phyloP scores from a whole-genome alignment of 2,888 invertebrate genomes.

The Drosophila picticornis region DNA sequence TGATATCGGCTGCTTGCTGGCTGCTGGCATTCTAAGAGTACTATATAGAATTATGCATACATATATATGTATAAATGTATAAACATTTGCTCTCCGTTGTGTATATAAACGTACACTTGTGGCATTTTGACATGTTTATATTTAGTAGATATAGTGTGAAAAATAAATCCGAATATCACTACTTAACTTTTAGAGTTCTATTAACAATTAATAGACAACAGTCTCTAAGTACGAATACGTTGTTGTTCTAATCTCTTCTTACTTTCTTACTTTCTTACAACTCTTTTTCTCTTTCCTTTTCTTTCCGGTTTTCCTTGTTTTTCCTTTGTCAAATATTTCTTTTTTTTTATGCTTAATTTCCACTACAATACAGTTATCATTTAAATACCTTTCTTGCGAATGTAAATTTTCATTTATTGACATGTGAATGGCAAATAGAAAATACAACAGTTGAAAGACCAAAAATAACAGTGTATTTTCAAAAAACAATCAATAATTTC shows the following conservation, averaged over 20 bases:
- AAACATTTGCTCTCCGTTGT: conserved; percentile 20
- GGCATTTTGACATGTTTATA: conserved; percentile 29
- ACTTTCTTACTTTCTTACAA: conserved; percentile 7
- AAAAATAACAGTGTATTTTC: conserved; percentile 1
- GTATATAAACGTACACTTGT: conserved; percentile 47
- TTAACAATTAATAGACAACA: conserved; percentile 80
- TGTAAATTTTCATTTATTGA: background rate
- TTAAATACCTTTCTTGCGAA: background rate
- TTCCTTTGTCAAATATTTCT: conserved; percentile 6
- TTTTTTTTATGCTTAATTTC: conserved; percentile 7
- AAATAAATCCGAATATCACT: conserved; percentile 81
- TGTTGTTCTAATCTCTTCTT: conserved; percentile 60
- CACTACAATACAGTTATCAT: background rate
- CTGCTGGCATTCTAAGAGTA: conserved; percentile 55
- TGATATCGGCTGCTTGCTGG: conserved; percentile 47
- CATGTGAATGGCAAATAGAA: background rate
- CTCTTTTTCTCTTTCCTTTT: background rate
- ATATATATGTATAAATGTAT: conserved; percentile 3
- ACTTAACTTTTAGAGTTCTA: conserved; percentile 78
- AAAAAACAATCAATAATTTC: background rate
- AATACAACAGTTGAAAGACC: background rate
- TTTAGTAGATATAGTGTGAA: conserved; percentile 63
- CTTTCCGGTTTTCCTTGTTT: background rate
- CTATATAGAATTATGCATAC: conserved; percentile 57
- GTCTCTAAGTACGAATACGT: conserved; percentile 82